Conservation (phyloP, 1,140 invertebrate species). For the Aphis craccivora region DNA sequence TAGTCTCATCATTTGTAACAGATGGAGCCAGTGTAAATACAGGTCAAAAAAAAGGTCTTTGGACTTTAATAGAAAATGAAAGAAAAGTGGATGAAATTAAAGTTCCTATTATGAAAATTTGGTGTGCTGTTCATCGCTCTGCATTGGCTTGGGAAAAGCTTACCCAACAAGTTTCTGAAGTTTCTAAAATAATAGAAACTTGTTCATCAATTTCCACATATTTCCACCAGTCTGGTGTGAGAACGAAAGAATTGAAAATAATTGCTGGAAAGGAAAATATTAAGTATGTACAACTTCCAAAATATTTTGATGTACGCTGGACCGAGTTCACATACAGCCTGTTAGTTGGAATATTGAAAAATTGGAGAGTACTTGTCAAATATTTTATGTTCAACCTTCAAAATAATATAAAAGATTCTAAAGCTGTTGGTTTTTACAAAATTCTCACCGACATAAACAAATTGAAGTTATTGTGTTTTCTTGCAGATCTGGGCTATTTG, state of each 20-base stretch:
- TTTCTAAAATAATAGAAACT: not conserved
- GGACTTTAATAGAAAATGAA: slow-evolving; percentile 7
- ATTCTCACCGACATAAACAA: not conserved
- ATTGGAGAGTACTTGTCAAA: slow-evolving; percentile 2
- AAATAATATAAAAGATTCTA: not conserved
- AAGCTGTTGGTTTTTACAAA: not conserved
- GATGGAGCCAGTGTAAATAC: not conserved
- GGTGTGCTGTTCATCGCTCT: not conserved
- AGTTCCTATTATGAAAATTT: not conserved
- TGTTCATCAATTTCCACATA: not conserved
- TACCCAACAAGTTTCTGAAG: not conserved
- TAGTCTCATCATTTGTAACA: slow-evolving; percentile 16
- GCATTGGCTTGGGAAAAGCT: not conserved
- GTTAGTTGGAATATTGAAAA: not conserved
- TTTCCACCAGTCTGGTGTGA: slow-evolving; percentile 5
- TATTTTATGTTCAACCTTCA: not conserved
- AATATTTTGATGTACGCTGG: not conserved
- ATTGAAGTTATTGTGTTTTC: not conserved
- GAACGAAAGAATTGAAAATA: not conserved
- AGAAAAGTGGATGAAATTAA: not conserved
- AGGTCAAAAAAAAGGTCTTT: not conserved
- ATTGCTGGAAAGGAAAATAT: not conserved
- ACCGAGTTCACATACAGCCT: not conserved
- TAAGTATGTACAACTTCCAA: not conserved
- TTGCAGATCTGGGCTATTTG: not conserved